Conservation (phyloP, 2,797 vertebrate genomes). For the Gouania willdenowi region DNA sequence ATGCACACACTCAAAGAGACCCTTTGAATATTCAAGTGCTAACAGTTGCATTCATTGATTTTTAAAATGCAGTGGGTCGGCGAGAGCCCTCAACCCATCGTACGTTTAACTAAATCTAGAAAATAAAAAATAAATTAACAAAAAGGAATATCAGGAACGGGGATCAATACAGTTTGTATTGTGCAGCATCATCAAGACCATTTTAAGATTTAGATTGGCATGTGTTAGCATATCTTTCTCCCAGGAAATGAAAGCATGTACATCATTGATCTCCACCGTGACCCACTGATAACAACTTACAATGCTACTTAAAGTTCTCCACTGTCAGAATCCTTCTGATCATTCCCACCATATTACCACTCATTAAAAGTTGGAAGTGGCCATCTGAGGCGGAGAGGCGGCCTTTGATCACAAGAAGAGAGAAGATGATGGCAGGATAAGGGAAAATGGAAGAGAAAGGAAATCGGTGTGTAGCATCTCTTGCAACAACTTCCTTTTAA, state of each 20-base stretch:
- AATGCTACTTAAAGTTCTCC: constrained; percentile 66
- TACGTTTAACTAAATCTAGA: constrained; percentile 62
- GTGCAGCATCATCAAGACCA: constrained; percentile 52
- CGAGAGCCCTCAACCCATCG: constrained; percentile 53
- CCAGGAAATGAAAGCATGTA: constrained; percentile 53
- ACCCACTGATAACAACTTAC: constrained; percentile 64
- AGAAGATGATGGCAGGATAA: constrained; percentile 62
- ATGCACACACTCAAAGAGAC: constrained; percentile 72
- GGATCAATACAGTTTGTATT: constrained; percentile 65
- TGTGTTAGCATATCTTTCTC: constrained; percentile 48
- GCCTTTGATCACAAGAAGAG: constrained; percentile 70
- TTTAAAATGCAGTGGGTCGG: constrained; percentile 71
- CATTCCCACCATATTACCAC: constrained; percentile 60
- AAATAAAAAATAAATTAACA: constrained; percentile 38
- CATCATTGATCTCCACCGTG: constrained; percentile 46
- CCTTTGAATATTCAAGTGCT: constrained; percentile 77
- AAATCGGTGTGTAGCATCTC: constrained; percentile 65
- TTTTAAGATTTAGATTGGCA: constrained; percentile 44
- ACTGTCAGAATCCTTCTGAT: constrained; percentile 68
- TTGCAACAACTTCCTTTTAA: constrained; percentile 67
- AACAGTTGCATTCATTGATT: constrained; percentile 76
- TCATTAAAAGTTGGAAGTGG: constrained; percentile 71
- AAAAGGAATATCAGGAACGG: constrained; percentile 58
- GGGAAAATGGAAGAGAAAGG: constrained; percentile 47
- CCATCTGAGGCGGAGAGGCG: constrained; percentile 65